Evolutionary conservation across 1,140 invertebrate species (phyloP), one percentile per base, ranked within the genome.

Genomic region (Pseudoatta argentina): DNA sequence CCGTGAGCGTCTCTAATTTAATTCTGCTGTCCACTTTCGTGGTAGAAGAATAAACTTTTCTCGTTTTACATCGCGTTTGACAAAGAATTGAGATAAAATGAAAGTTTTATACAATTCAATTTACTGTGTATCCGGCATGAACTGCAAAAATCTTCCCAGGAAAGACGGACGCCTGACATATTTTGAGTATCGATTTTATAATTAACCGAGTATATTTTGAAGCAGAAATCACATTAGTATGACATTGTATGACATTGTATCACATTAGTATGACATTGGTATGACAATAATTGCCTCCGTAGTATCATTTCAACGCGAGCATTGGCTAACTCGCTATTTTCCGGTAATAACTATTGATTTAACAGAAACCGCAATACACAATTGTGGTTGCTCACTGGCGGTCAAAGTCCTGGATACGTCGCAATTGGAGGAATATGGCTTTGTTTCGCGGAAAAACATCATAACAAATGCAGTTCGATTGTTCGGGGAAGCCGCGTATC

Each of bases 271-370:
- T 24, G 24, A 24, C 24, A 24, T 24, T 24, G 24, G 0, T 39
- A 39, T 53, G 61, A 34, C 14, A 79, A 67, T 69, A 39, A 69
- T 0, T 8, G 34, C 1, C n/a, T 10, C 34, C 55, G 4, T 14
- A 39, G 7, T 34, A 18, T 1, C 14, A 67, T 66, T 34, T 34
- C 34, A 76, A 39, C 39, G n/a, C 48, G 48, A 77, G 57, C 24
- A 39, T 16, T 12, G 27, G 7, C 24, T 64, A 21, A 34, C 21
- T 66, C 61, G n/a, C 61, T 27, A n/a, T 34, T 7, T 44, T n/a
- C 8, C 14, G 77, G 2, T 79, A 79, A 79, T 69, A 79, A 69
- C 48, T 79, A 79, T 69, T 30, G 77, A 79, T 79, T 79, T n/a
- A 48, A 27, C 24, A 6, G 12, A 72, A 44, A 82, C 10, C n/a